These are phyloP conservation scores for Drosophila birchii DNA, from an alignment of 2,888 invertebrate genomes.

Conservation along the genomic window DNA sequence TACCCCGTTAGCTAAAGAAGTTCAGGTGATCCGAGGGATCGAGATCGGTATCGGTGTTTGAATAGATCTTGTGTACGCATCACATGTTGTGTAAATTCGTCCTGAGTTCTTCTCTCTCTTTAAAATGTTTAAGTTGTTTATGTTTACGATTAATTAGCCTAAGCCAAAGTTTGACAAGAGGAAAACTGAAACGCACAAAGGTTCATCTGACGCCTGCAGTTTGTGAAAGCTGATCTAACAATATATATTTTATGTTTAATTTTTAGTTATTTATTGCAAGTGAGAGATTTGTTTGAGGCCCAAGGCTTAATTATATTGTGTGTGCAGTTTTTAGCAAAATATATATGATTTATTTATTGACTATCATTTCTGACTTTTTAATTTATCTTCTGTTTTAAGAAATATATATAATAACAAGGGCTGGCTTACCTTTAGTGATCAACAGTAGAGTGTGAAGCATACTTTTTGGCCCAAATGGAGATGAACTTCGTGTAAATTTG, in stretches of 20 bases:
- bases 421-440: slow-evolving; percentile 1
- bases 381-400: background rate
- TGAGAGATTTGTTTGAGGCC: slow-evolving; percentile 48
- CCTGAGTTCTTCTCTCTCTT: slow-evolving; percentile 10
- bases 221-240: slow-evolving; percentile 13
- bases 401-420: background rate
- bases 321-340: slow-evolving; percentile 63
- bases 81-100: slow-evolving; percentile 25
- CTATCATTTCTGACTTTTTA: slow-evolving; percentile 19
- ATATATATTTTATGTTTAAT: slow-evolving; percentile 46
- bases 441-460: slow-evolving; percentile 3
- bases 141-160: slow-evolving; percentile 41
- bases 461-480: slow-evolving; percentile 6
- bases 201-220: slow-evolving; percentile 30
- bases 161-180: slow-evolving; percentile 37
- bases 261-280: slow-evolving; percentile 67
- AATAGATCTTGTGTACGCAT: slow-evolving; percentile 18
- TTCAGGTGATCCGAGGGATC: slow-evolving; percentile 49
- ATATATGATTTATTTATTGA: slow-evolving; percentile 71
- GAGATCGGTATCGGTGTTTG: background rate
- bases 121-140: slow-evolving; percentile 55
- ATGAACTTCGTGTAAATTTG: background rate
- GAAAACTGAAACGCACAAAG: slow-evolving; percentile 38
- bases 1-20: slow-evolving; percentile 28
- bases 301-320: slow-evolving; percentile 33